A percentile compares a stretch with the other conserved stretches of the same genome.
These are phyloP conservation scores for Epizoanthus scotinus DNA, from an alignment of 92 coral and sea anemone species.

Conservation along the genomic window DNA sequence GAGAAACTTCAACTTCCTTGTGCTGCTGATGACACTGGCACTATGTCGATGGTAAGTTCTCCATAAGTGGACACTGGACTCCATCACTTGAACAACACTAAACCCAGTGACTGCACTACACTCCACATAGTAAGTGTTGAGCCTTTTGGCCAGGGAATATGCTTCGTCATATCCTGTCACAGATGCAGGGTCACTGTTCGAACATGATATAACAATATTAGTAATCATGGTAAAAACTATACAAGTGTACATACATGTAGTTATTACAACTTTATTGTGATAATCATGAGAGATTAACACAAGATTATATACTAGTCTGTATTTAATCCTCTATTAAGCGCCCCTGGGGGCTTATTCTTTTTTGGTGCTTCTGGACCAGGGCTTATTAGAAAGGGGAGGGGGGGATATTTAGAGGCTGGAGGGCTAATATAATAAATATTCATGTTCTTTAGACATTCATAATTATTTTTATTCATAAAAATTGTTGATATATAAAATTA, in stretches of 20 bases:
- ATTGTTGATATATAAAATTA: too few species aligned
- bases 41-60: slow-evolving; percentile 12
- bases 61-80: slow-evolving; percentile 26
- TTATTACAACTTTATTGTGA: too few species aligned
- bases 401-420: too few species aligned
- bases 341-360: too few species aligned
- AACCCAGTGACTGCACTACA: slow-evolving; percentile 23
- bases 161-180: slow-evolving; percentile 28
- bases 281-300: too few species aligned
- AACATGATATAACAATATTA: neutral
- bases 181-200: neutral
- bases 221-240: neutral
- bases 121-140: slow-evolving; percentile 29
- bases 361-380: too few species aligned
- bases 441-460: too few species aligned
- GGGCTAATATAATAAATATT: too few species aligned
- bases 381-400: too few species aligned
- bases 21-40: neutral
- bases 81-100: slow-evolving; percentile 24
- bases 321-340: too few species aligned
- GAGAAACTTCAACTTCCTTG: slow-evolving; percentile 14
- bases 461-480: too few species aligned
- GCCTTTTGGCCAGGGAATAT: slow-evolving; percentile 25
- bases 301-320: too few species aligned
- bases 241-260: neutral